Evolutionary conservation across 2,797 vertebrate species (phyloP), one percentile per base, ranked within the genome.

Genomic region (Chiroxiphia lanceolata): DNA sequence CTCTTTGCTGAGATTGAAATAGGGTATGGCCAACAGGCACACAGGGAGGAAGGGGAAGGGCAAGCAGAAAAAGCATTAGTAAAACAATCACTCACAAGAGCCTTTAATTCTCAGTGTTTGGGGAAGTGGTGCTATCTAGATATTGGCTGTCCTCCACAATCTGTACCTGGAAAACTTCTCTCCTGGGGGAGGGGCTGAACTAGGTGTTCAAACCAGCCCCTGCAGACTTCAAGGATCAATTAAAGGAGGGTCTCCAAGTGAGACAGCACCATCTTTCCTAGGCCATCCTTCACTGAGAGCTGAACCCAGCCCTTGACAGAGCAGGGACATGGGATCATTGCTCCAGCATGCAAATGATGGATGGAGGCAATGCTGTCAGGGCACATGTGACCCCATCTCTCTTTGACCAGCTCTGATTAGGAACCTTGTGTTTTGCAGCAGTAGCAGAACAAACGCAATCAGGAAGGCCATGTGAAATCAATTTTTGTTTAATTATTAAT

Each of bases 401-500:
- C 33, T 83, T 80, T 0, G 1, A 76, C 65, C 51, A 44, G 45
- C 42, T 90, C 34, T 82, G 53, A 51, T 81, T 60, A 80, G 75
- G 50, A 90, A 48, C 50, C 23, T 71, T 47, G 36, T 79, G 40
- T 81, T 94, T 93, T 89, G 74, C 83, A 87, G 78, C 53, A 83
- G 36, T 61, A 85, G 71, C 72, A 92, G 89, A 93, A 92, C 93
- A 87, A 93, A 59, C 14, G 19, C 13, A 94, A 36, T 72, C 50
- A 90, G 70, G 47, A 95, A 91, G 76, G 42, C 25, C 36, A 40
- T 3, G 9, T 74, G 86, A 89, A 95, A 96, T 96, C 83, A 87
- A 93, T 95, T 56, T 65, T 75, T 94, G 34, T 92, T 96, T 79
- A 97, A 96, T 97, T 92, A 78, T 95, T 96, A 80, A 95, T 94